Evolutionary conservation across 2,888 invertebrate species (phyloP).

Genomic region (Coenonympha glycerion): DNA sequence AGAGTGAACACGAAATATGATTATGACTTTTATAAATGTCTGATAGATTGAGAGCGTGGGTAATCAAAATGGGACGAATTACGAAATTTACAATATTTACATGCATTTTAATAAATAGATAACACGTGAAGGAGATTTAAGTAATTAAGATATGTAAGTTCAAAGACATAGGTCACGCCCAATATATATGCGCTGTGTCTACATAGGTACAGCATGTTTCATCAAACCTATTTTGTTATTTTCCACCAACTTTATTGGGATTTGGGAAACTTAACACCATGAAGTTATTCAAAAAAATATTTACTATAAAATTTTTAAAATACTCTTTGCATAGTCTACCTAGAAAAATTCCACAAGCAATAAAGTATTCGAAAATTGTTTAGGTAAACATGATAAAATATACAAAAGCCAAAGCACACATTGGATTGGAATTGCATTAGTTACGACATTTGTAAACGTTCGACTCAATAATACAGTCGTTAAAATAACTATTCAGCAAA

Average conservation of each 20-base stretch:
- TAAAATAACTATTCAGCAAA: constrained; percentile 9
- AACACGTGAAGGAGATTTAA: constrained; percentile 8
- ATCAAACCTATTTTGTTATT: neutral
- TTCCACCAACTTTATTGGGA: too few relatives aligned
- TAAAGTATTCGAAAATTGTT: neutral
- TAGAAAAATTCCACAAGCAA: neutral
- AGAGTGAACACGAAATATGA: neutral
- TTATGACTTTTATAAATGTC: neutral
- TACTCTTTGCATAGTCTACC: neutral
- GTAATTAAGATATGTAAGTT: constrained; percentile 9
- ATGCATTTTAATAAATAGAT: neutral
- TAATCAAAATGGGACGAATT: neutral
- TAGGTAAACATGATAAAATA: constrained; percentile 6
- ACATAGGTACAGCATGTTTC: neutral
- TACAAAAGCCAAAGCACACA: constrained; percentile 8
- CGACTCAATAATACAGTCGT: constrained; percentile 14
- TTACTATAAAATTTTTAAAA: neutral
- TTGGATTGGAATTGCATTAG: constrained; percentile 17
- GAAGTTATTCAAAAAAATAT: too few relatives aligned
- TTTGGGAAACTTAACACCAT: too few relatives aligned
- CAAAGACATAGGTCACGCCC: neutral
- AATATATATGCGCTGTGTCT: neutral
- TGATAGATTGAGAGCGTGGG: neutral
- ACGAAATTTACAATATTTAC: neutral
- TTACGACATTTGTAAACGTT: constrained; percentile 14